Percentiles rank a stretch among this genome's conserved stretches.
phyloP scores from a whole-genome alignment of 2,888 invertebrate species.

The Chrysotoxum bicinctum region DNA sequence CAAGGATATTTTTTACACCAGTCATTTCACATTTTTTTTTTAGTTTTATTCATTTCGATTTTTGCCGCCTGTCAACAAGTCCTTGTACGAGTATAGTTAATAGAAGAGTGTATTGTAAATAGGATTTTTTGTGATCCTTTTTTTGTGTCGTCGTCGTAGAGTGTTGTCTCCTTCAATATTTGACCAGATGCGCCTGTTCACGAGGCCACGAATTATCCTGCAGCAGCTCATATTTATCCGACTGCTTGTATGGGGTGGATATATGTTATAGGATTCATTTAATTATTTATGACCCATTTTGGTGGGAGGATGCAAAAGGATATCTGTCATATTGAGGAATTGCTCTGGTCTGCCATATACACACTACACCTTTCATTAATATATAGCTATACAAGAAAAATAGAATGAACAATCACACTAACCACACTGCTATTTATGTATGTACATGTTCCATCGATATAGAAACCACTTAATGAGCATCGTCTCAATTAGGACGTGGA shows the following conservation, averaged over 20 bases:
- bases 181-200: constrained; percentile 74
- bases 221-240: constrained; percentile 35
- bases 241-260: constrained; percentile 34
- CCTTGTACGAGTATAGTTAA: constrained; percentile 53
- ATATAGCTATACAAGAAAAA: constrained; percentile 11
- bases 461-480: constrained; percentile 79
- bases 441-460: not conserved
- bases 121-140: constrained; percentile 59
- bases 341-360: constrained; percentile 25
- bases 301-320: constrained; percentile 27
- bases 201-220: constrained; percentile 60
- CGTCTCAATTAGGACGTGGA: constrained; percentile 78
- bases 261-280: constrained; percentile 74
- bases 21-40: constrained; percentile 32
- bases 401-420: constrained; percentile 14
- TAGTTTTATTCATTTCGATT: constrained; percentile 59
- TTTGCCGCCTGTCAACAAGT: constrained; percentile 71
- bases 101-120: constrained; percentile 64
- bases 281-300: constrained; percentile 77
- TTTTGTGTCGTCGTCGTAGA: constrained; percentile 26
- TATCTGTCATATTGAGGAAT: constrained; percentile 51
- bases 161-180: constrained; percentile 72
- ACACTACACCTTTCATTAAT: constrained; percentile 48
- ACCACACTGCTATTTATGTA: not conserved
- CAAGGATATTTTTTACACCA: constrained; percentile 71